Base-by-base conservation (phyloP, 2,888 invertebrate species). In the Ashinkailepas kermadecensis region DNA sequence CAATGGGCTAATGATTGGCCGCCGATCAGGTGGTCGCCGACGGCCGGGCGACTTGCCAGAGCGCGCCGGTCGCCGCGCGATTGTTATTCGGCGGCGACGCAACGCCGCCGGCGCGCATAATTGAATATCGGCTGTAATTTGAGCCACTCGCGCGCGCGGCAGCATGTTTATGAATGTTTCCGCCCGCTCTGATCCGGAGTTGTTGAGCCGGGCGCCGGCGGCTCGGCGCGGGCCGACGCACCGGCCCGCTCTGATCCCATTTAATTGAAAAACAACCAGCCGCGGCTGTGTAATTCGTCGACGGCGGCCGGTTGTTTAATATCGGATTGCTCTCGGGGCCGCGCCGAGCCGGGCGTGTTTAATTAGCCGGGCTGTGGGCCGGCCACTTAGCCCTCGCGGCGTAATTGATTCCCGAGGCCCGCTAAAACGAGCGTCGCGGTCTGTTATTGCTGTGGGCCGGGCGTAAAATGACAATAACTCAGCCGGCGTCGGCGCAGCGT, bases 111-210 rank as follows among this genome's bases (percentile, higher is more conserved):
- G 54, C 39, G 54, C 39, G 74, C 74, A 74, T 74, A 74, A 74
- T 74, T 74, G 74, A 74, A 74, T 74, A 74, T 74, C 74, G 74
- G 23, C 54, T 74, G 74, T 74, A 74, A 74, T 74, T 74, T 54
- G 74, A 74, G 74, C 74, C 23, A 18, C 74, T 39, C 39, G 39
- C 39, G 39, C 39, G 39, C 39, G 39, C 39, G 39, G 39, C 54
- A 6, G 6, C n/a, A 18, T 74, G 74, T 74, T 74, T 74, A 74
- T 74, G 74, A 74, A 74, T 74, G 54, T 74, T 74, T 74, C 39
- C 39, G 39, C 23, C 74, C 23, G 65, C 8, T 23, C n/a, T 12
- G 65, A 15, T 62, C 18, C 23, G 65, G 39, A 39, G 18, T 23
- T n/a, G 65, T 8, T 23, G 10, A 23, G 23, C 10, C 12, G n/a